These are phyloP conservation scores for Dascillus cervinus DNA, from an alignment of 2,888 invertebrate genomes.

Conservation along the genomic window DNA sequence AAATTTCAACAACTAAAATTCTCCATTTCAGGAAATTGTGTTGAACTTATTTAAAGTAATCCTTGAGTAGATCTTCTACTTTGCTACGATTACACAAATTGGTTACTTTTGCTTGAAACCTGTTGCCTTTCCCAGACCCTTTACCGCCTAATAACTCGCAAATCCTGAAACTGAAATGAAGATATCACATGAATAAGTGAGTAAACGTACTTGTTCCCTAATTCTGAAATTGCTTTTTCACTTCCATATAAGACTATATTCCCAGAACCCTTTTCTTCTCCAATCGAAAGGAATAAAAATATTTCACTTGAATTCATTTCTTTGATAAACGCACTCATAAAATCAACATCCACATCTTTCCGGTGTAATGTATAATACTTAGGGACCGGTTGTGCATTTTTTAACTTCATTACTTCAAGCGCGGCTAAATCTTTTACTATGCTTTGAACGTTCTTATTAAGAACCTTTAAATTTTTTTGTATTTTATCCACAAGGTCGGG, in stretches of 20 bases:
- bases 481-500: conserved; percentile 66
- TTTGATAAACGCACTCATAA: conserved; percentile 60
- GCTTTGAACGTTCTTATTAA: conserved; percentile 57
- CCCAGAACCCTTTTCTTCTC: conserved; percentile 57
- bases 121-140: conserved; percentile 65
- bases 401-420: conserved; percentile 58
- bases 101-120: conserved; percentile 70
- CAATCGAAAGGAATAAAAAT: conserved; percentile 61
- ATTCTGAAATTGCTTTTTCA: conserved; percentile 45
- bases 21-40: no score
- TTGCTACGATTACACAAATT: conserved; percentile 56
- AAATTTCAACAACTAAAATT: no score
- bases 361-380: conserved; percentile 54
- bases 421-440: conserved; percentile 62
- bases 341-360: conserved; percentile 73
- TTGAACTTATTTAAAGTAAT: conserved; percentile 45
- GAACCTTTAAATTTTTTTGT: conserved; percentile 57
- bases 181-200: conserved; percentile 3
- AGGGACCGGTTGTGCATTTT: conserved; percentile 42
- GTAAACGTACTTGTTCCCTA: conserved; percentile 54
- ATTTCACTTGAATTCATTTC: conserved; percentile 52
- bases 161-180: conserved; percentile 46
- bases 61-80: conserved; percentile 54
- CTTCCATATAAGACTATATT: conserved; percentile 52
- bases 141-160: conserved; percentile 64